phyloP scores from a whole-genome alignment of 2,797 vertebrate species.

The Pseudocheirus occidentalis region DNA sequence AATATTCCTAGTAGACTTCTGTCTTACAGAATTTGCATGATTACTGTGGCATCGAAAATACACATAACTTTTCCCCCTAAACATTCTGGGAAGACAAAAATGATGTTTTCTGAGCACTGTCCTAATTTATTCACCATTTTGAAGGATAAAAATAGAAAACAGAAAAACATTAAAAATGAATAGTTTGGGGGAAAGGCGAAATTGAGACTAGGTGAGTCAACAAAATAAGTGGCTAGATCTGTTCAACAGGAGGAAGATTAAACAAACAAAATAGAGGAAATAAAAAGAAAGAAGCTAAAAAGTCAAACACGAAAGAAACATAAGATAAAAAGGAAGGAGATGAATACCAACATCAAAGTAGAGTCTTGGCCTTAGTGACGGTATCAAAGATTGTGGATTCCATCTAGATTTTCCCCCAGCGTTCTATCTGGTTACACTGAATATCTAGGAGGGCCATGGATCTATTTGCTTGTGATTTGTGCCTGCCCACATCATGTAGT shows the following conservation, averaged over 20 bases:
- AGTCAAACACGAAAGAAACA: slow-evolving; percentile 26
- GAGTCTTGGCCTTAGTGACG: not conserved
- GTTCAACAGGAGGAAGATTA: not conserved
- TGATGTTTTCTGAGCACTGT: not conserved
- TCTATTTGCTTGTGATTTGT: not conserved
- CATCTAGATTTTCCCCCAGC: not conserved
- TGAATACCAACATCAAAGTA: slow-evolving; percentile 1
- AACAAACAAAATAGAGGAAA: not conserved
- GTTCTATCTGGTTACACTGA: not conserved
- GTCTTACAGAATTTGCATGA: not conserved
- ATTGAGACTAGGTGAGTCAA: slow-evolving; percentile 8
- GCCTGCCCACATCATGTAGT: not conserved
- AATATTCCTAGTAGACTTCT: not conserved
- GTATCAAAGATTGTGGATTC: not conserved
- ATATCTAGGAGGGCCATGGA: not conserved
- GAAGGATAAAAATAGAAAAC: slow-evolving; percentile 35
- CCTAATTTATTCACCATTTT: slow-evolving; percentile 24
- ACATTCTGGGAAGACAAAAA: not conserved
- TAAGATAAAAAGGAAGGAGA: slow-evolving; percentile 24
- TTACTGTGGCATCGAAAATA: slow-evolving; percentile 2
- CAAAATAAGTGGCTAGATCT: not conserved
- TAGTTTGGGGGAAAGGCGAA: not conserved
- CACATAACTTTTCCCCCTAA: not conserved
- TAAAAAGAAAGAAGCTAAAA: slow-evolving; percentile 32
- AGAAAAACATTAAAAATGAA: not conserved